phyloP scores from a whole-genome alignment of 2,113 vertebrate species.

The Periophthalmus modestus region DNA sequence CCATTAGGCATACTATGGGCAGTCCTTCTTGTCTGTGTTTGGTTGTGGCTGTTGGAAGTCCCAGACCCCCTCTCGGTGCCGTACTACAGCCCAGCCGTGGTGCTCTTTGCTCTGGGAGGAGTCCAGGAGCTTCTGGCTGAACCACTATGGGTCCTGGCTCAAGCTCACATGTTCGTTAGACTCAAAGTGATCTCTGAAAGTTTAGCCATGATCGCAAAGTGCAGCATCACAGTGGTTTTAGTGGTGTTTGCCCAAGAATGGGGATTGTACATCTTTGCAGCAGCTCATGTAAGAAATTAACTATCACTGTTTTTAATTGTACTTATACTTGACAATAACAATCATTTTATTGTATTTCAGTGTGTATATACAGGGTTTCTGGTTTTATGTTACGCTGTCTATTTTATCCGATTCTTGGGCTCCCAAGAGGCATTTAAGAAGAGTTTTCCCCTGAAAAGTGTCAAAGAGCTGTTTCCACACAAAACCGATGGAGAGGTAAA shows the following conservation, averaged over 20 bases:
- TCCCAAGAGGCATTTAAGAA: constrained; percentile 82
- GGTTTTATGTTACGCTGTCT: constrained; percentile 83
- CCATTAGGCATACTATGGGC: constrained; percentile 91
- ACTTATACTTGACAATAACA: background rate
- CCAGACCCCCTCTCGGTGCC: constrained; percentile 84
- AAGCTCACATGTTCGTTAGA: constrained; percentile 90
- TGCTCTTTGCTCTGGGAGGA: constrained; percentile 87
- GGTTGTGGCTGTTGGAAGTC: constrained; percentile 87
- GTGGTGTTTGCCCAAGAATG: constrained; percentile 84
- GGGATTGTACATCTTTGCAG: constrained; percentile 85
- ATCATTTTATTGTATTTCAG: constrained; percentile 58
- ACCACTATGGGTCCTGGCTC: constrained; percentile 93
- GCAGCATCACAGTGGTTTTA: constrained; percentile 82
- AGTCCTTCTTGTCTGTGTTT: constrained; percentile 82
- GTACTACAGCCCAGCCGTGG: constrained; percentile 86
- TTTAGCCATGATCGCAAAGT: constrained; percentile 86
- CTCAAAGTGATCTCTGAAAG: constrained; percentile 95
- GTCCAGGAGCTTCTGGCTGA: constrained; percentile 91
- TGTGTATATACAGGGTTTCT: constrained; percentile 84
- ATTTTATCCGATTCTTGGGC: constrained; percentile 85
- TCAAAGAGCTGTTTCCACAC: constrained; percentile 82
- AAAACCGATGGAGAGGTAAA: constrained; percentile 77
- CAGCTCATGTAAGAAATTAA: constrained; percentile 84
- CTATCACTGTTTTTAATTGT: background rate
- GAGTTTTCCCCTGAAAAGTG: constrained; percentile 80